Evolutionary conservation across 1,140 invertebrate genomes (phyloP), one percentile per base, ranked within the genome.

Genomic region (Leucophenga varia): DNA sequence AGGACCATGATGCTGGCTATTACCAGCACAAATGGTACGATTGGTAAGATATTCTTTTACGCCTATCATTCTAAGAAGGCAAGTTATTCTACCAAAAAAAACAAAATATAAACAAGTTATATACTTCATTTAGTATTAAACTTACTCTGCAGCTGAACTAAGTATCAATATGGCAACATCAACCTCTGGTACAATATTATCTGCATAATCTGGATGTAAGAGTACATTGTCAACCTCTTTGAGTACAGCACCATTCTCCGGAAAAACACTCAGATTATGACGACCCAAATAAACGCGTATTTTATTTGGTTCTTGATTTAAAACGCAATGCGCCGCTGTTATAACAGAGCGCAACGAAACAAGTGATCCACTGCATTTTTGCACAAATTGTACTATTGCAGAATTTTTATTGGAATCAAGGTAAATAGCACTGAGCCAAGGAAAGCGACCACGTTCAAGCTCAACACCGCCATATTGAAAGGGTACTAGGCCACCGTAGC

Each of bases 391-490:
- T 10, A 41, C 39, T 4, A 43, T 46, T 16, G 36, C 46, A 3
- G 54, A 32, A 17, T 55, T 50, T 10, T 18, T 5, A 25, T 54
- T 61, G 12, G n/a, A 42, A 32, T 55, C 53, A 1, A 38, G 34
- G 54, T 83, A 84, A 30, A 87, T 79, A 2, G 81, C 81, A 0
- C 81, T 82, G 41, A 86, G 72, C 86, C 86, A 89, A 0, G 87
- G 87, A 71, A 82, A 86, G 32, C 84, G 80, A 19, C 86, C 85
- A 3, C 78, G 64, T 1, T 70, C 55, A 2, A 82, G 72, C 0
- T 77, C 67, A 4, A 74, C 57, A 2, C 84, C 85, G 5, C 84
- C 84, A 8, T 82, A 18, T n/a, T 59, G 55, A 4, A 55, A 28
- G 1, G 53, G 47, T 10, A 45, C 28, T 12, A 63, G 52, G 1